Percentiles rank a stretch among this genome's conserved stretches.
phyloP scores from a whole-genome alignment of 1,140 invertebrate genomes.

The Elysia chlorotica region DNA sequence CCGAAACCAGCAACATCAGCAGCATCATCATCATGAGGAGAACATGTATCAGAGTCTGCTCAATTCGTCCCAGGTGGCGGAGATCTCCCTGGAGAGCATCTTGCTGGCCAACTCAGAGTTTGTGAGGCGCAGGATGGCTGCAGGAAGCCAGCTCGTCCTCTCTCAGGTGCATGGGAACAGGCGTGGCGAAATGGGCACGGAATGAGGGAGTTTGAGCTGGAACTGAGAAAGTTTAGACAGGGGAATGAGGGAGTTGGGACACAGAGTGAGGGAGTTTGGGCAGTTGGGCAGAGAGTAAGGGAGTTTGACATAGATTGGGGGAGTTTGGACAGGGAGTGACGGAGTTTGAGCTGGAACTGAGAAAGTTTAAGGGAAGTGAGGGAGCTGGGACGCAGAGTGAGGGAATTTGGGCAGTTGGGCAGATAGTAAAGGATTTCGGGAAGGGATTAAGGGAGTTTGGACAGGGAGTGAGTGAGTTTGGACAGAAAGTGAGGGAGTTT shows the following conservation, averaged over 20 bases:
- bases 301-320: neutral
- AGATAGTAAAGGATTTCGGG: too few relatives aligned
- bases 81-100: conserved; percentile 27
- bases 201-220: neutral
- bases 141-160: conserved; percentile 19
- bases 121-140: conserved; percentile 22
- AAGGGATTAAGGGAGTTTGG: too few relatives aligned
- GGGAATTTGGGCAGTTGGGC: too few relatives aligned
- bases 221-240: neutral
- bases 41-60: neutral
- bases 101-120: conserved; percentile 20
- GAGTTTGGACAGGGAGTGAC: too few relatives aligned
- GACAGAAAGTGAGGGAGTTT: too few relatives aligned
- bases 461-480: too few relatives aligned
- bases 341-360: neutral
- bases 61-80: conserved; percentile 10
- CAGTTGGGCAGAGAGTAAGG: neutral
- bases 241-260: too few relatives aligned
- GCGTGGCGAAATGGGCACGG: too few relatives aligned
- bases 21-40: neutral
- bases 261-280: neutral
- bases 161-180: neutral
- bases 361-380: too few relatives aligned
- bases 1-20: neutral
- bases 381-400: too few relatives aligned